Evolutionary conservation across 2,113 vertebrate genomes (phyloP).

Genomic region (Psittacus erithacus): DNA sequence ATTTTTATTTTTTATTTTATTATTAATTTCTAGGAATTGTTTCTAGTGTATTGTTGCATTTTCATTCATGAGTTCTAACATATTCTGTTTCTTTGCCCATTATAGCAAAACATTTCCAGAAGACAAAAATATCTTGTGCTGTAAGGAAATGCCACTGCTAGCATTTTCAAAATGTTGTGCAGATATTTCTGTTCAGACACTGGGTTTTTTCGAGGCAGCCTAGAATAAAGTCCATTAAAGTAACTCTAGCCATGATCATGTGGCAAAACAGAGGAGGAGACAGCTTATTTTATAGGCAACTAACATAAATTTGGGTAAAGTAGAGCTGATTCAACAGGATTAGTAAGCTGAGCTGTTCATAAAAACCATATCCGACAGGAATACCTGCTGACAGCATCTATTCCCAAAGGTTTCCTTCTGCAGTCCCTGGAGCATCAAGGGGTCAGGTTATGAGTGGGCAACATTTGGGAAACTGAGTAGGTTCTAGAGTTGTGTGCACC

Average conservation of each 20-base stretch:
- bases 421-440: background rate
- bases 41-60: background rate
- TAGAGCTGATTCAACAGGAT: background rate
- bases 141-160: background rate
- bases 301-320: background rate
- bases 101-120: background rate
- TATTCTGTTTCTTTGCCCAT: background rate
- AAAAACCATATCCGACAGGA: background rate
- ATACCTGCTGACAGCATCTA: background rate
- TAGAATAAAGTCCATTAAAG: background rate
- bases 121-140: background rate
- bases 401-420: background rate
- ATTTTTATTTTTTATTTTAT: too few relatives aligned
- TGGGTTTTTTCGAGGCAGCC: background rate
- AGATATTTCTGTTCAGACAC: background rate
- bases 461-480: background rate
- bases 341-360: background rate
- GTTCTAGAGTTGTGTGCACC: background rate
- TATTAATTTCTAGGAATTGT: background rate
- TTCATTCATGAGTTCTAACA: background rate
- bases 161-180: background rate
- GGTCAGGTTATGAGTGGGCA: background rate
- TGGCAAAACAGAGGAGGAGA: background rate
- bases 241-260: background rate
- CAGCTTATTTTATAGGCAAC: background rate